Evolutionary conservation across 2,888 invertebrate genomes (phyloP), one percentile per base, ranked within the genome.

Genomic region (Athetis lepigone): DNA sequence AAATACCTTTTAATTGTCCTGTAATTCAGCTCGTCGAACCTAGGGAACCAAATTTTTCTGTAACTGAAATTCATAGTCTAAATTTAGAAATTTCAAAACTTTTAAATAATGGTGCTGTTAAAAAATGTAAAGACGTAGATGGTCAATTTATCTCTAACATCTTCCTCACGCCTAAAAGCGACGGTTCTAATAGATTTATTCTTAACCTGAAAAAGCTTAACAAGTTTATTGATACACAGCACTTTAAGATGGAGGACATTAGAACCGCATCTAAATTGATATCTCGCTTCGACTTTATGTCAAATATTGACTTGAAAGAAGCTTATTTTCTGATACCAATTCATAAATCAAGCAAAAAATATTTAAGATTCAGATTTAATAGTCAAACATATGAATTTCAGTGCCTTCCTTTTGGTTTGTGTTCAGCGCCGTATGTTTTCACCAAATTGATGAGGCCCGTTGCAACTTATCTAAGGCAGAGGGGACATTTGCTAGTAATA

Each of bases 41-140:
- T n/a, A n/a, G n/a, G 36, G 13, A n/a, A 37, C n/a, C 16, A 37
- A 37, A 37, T 16, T 37, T 37, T 37, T 37, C 37, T 37, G n/a
- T 37, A n/a, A n/a, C n/a, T 5, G 37, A 37, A 16, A 4, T 11
- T n/a, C n/a, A 37, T 37, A 37, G 37, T 37, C 37, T 16, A n/a
- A 37, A 37, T 37, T n/a, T 37, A 6, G 37, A 37, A 37, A 16
- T 37, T 37, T 37, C 37, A 37, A 37, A 37, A 16, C 37, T 37
- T 37, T 37, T 37, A 5, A 37, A n/a, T 16, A 37, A n/a, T n/a
- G 37, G 37, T n/a, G 2, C 37, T 6, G 16, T 37, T n/a, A 16
- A n/a, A 16, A 37, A 37, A 37, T 37, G 37, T 37, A 16, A 37
- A n/a, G 37, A 37, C 37, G 16, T 37, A n/a, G 1, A 16, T 37